These are phyloP conservation scores for Orgyia antiqua DNA, from an alignment of 2,888 invertebrate species.

Conservation along the genomic window DNA sequence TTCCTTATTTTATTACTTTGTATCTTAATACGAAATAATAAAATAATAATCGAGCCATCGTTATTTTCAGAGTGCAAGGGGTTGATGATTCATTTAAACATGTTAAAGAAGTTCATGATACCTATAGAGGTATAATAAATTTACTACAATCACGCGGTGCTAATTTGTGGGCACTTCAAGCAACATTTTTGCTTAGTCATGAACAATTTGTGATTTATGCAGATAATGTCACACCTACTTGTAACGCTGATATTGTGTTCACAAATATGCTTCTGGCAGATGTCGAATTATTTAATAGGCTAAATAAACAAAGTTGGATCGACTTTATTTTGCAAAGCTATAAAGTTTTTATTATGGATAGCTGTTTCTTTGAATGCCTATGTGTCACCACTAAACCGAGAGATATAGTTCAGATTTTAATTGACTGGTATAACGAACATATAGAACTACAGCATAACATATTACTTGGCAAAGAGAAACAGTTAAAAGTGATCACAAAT, in stretches of 20 bases:
- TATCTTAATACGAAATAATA: too few species aligned
- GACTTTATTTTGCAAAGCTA: constrained; percentile 80
- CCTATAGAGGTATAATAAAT: constrained; percentile 53
- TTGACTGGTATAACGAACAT: constrained; percentile 58
- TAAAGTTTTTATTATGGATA: constrained; percentile 74
- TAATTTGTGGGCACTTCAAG: constrained; percentile 49
- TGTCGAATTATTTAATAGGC: constrained; percentile 42
- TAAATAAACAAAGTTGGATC: constrained; percentile 76
- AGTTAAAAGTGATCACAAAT: constrained; percentile 50
- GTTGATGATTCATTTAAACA: constrained; percentile 49
- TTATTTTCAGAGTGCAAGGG: constrained; percentile 38
- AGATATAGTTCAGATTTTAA: constrained; percentile 50
- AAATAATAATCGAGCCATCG: too few species aligned
- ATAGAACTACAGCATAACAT: constrained; percentile 41
- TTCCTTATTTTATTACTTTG: constrained; percentile 4
- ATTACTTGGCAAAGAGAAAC: constrained; percentile 32
- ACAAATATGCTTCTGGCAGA: constrained; percentile 44
- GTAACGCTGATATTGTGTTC: constrained; percentile 50
- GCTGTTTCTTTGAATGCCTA: constrained; percentile 66
- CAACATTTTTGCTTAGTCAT: constrained; percentile 56
- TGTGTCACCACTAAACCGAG: constrained; percentile 50
- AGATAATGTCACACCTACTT: constrained; percentile 45
- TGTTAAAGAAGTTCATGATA: constrained; percentile 59
- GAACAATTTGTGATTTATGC: constrained; percentile 56
- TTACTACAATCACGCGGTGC: constrained; percentile 55